Base-by-base conservation (phyloP, 2,888 invertebrate species). In the Hirtodrosophila confusa region DNA sequence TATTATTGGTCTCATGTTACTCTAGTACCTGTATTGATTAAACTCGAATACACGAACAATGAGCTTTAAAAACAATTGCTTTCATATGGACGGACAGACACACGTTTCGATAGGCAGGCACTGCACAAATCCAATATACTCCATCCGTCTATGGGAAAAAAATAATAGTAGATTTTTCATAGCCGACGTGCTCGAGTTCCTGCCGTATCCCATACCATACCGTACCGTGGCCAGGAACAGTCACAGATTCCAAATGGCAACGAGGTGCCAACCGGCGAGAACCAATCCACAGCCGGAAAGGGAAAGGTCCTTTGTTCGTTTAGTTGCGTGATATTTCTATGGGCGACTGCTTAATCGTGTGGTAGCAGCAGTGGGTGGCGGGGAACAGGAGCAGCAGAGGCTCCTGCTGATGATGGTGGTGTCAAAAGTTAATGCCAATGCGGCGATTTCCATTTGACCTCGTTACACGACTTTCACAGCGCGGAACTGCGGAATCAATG, bases 401-500 rank as follows among this genome's bases (percentile, higher is more conserved):
- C 11, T 24, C 11, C 17, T 47, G 45, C 11, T 41, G 56, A 33
- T 61, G 54, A 27, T 71, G 72, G 33, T 68, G 74, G 74, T 80
- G 86, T 82, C 84, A 86, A 86, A 86, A 82, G 82, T 86, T 82
- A 82, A 83, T 84, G 82, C 82, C 75, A 80, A 86, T 84, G 69
- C 84, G 86, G 86, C 82, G 82, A 82, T 82, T 82, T 82, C 82
- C 82, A 82, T 82, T 82, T 82, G 86, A 82, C 86, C 82, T 86
- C 82, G 84, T 82, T 82, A 72, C 78, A 63, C 71, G 72, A 72
- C 60, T 69, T 69, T 58, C 69, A 49, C 55, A 37, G 40, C 56
- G 53, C 63, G 31, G 8, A 62, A 53, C 61, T 45, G 17, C 44
- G 61, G 72, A 58, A 76, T 74, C 86, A 67, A 71, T 77, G 80